These are phyloP conservation scores for Syngnathus acus DNA, from an alignment of 2,797 vertebrate genomes.

Conservation along the genomic window DNA sequence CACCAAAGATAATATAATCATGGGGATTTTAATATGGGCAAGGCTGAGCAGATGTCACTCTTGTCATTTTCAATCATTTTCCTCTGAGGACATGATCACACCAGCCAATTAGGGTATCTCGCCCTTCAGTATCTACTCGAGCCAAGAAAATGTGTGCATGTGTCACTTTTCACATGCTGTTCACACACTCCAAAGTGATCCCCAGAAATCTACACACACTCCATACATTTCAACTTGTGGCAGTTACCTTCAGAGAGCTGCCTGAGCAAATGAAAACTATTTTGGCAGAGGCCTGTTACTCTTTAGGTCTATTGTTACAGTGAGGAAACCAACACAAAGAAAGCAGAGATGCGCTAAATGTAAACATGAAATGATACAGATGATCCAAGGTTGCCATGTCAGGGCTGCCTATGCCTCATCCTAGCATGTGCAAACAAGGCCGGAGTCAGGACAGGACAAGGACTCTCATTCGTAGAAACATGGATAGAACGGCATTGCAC, in stretches of 20 bases:
- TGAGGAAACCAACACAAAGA: slow-evolving; percentile 50
- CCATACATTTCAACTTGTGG: slow-evolving; percentile 13
- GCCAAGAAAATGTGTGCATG: slow-evolving; percentile 11
- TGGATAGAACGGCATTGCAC: not conserved
- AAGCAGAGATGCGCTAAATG: slow-evolving; percentile 46
- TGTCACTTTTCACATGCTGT: slow-evolving; percentile 13
- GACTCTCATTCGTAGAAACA: not conserved
- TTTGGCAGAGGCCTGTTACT: slow-evolving; percentile 24
- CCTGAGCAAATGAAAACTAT: slow-evolving; percentile 38
- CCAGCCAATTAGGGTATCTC: slow-evolving; percentile 23
- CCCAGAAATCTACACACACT: slow-evolving; percentile 7
- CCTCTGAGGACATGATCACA: slow-evolving; percentile 28
- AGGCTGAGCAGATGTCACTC: slow-evolving; percentile 28
- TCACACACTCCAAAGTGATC: slow-evolving; percentile 10
- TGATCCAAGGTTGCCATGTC: slow-evolving; percentile 23
- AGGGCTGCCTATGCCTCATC: slow-evolving; percentile 13
- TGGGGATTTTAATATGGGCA: slow-evolving; percentile 21
- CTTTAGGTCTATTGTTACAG: slow-evolving; percentile 15
- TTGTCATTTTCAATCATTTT: slow-evolving; percentile 35
- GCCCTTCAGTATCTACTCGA: slow-evolving; percentile 13
- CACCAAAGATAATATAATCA: slow-evolving; percentile 29
- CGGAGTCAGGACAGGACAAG: not conserved
- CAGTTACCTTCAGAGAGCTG: slow-evolving; percentile 16
- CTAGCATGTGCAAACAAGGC: slow-evolving; percentile 5
- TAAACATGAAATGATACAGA: slow-evolving; percentile 48